Base-by-base conservation (phyloP, 2,113 vertebrate species). In the Pseudopipra pipra region DNA sequence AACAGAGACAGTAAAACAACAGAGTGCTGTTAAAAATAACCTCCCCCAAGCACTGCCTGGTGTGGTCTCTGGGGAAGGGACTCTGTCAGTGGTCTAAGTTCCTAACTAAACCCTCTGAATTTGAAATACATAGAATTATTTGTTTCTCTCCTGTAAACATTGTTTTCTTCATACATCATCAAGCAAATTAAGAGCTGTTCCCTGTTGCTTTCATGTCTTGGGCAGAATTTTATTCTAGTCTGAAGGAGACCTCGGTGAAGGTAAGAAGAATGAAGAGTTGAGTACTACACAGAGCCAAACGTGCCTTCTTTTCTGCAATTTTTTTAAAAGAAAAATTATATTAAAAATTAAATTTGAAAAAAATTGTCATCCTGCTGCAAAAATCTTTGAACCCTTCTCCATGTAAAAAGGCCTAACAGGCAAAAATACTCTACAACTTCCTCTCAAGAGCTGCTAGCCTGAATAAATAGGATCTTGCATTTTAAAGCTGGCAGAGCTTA, bases 401-500 rank as follows among this genome's bases (percentile, higher is more conserved):
- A 15, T 75, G 35, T 37, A 56, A 75, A 95, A 93, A 55, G 63
- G 8, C 25, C 37, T 31, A 52, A 68, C 5, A 49, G 72, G 87
- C 86, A 95, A 96, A 96, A 93, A 90, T 73, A 77, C 87, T 87
- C 67, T 80, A 86, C 74, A 86, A 3, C n/a, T 95, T 93, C 31
- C 35, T 65, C 55, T 89, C 94, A 95, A 51, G 87, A 96, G 94
- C 79, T 96, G 71, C 86, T 92, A 23, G 52, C 78, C 81, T 81
- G 44, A 72, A 76, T 85, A 95, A 95, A 82, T 8, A 66, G 52
- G 76, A 85, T 59, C 59, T 75, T 77, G 84, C 89, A 66, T 81
- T 93, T 95, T 79, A 96, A 95, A 95, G 39, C 55, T 92, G 88
- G 68, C 68, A 96, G 86, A 91, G 89, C 72, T 67, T 90, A 90